These are phyloP conservation scores for Papilio machaon DNA, from an alignment of 1,140 invertebrate genomes.

Conservation along the genomic window DNA sequence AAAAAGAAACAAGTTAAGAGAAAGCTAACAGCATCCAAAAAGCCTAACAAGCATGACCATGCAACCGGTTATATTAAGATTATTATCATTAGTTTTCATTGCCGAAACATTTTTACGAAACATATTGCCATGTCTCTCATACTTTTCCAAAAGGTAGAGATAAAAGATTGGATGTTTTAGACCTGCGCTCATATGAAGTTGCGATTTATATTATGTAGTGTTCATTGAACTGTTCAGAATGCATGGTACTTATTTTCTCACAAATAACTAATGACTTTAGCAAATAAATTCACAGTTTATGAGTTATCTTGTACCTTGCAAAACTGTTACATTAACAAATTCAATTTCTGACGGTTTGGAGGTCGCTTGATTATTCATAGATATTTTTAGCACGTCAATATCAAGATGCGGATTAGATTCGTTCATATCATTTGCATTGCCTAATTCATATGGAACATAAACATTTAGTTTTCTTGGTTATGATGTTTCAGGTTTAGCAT, in stretches of 20 bases:
- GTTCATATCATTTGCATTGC: conserved; percentile 3
- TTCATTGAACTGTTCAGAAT: no score
- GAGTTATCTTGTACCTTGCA: not conserved
- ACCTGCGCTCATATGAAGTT: no score
- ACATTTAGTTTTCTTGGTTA: not conserved
- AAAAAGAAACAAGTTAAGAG: conserved; percentile 23
- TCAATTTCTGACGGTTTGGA: conserved; percentile 22
- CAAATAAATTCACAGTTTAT: not conserved
- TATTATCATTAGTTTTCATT: not conserved
- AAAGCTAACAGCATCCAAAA: conserved; percentile 5
- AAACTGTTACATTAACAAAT: conserved; percentile 5
- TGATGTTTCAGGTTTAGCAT: not conserved
- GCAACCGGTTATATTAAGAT: conserved; percentile 6
- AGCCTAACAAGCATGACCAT: conserved; percentile 10
- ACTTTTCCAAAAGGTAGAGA: no score
- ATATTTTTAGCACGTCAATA: not conserved
- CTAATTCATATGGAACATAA: not conserved
- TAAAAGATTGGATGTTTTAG: no score
- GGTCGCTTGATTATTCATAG: conserved; percentile 7
- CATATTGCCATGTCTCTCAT: not conserved
- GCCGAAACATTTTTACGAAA: not conserved
- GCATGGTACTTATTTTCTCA: not conserved
- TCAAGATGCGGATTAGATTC: not conserved
- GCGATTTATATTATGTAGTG: no score
- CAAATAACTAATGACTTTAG: not conserved